These are phyloP conservation scores for Listronotus oregonensis DNA, from an alignment of 1,140 invertebrate species.

Conservation along the genomic window DNA sequence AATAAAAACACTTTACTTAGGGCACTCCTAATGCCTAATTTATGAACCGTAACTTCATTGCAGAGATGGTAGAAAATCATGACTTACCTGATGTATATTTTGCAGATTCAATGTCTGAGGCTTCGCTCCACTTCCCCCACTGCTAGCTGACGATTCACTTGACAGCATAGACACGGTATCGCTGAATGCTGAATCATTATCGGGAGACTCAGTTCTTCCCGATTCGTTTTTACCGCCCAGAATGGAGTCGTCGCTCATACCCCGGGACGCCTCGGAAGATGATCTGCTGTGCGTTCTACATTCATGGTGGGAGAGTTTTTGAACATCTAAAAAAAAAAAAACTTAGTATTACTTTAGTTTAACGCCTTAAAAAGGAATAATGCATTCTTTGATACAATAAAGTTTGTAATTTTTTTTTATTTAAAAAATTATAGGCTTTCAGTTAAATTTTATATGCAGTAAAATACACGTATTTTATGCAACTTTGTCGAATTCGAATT, in stretches of 20 bases:
- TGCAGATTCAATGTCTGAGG: slow-evolving; percentile 53
- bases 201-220: slow-evolving; percentile 83
- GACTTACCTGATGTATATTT: slow-evolving; percentile 46
- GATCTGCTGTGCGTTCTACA: slow-evolving; percentile 60
- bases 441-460: too few species aligned
- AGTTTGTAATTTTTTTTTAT: too few species aligned
- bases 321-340: slow-evolving; percentile 44
- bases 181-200: slow-evolving; percentile 97
- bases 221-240: slow-evolving; percentile 50
- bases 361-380: too few species aligned
- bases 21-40: too few species aligned
- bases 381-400: too few species aligned
- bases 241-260: slow-evolving; percentile 54
- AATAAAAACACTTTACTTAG: too few species aligned
- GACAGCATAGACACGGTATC: slow-evolving; percentile 92
- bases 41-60: too few species aligned
- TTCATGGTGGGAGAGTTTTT: slow-evolving; percentile 48
- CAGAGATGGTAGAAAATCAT: too few species aligned
- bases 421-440: too few species aligned
- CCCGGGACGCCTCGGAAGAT: slow-evolving; percentile 57
- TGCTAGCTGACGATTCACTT: slow-evolving; percentile 87
- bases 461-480: too few species aligned
- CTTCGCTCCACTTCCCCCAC: slow-evolving; percentile 71
- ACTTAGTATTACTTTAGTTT: not conserved
- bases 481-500: too few species aligned